Evolutionary conservation across 2,888 invertebrate genomes (phyloP).

Genomic region (Altica lythri): DNA sequence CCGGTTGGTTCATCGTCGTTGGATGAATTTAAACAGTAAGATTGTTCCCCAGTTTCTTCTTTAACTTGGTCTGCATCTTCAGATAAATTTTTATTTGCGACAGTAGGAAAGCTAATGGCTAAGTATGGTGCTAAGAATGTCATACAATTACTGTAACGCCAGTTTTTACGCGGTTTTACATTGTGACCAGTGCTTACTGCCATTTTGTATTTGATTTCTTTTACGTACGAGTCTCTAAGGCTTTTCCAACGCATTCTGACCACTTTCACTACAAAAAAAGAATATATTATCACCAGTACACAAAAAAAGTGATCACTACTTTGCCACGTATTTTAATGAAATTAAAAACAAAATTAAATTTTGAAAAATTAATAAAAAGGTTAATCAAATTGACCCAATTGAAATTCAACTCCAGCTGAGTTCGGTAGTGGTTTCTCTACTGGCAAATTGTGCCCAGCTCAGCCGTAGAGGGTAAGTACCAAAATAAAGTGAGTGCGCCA

Average conservation of each 20-base stretch:
- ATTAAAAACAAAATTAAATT: too few relatives aligned
- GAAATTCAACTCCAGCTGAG: too few relatives aligned
- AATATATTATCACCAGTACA: too few relatives aligned
- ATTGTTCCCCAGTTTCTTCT: slow-evolving; percentile 12
- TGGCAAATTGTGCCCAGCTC: too few relatives aligned
- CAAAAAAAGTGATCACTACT: too few relatives aligned
- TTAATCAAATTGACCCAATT: too few relatives aligned
- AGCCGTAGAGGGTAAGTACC: too few relatives aligned
- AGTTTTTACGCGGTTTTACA: slow-evolving; percentile 29
- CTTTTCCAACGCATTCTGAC: slow-evolving; percentile 38
- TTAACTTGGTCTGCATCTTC: slow-evolving; percentile 19
- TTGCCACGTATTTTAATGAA: too few relatives aligned
- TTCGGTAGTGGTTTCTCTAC: too few relatives aligned
- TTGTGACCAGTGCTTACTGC: slow-evolving; percentile 27
- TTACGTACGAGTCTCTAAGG: slow-evolving; percentile 37
- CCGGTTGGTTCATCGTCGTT: slow-evolving; percentile 10
- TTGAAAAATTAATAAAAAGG: too few relatives aligned
- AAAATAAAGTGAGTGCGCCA: too few relatives aligned
- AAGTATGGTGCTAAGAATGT: slow-evolving; percentile 33
- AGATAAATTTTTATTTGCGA: slow-evolving; percentile 1
- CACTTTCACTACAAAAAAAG: slow-evolving; percentile 32
- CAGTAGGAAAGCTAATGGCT: slow-evolving; percentile 29
- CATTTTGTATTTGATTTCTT: slow-evolving; percentile 33
- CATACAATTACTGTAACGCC: slow-evolving; percentile 35
- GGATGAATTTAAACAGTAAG: slow-evolving; percentile 8